Percentiles rank a stretch among this genome's conserved stretches.
These are phyloP conservation scores for Quiscalus mexicanus DNA, from an alignment of 2,113 vertebrate species.

Conservation along the genomic window DNA sequence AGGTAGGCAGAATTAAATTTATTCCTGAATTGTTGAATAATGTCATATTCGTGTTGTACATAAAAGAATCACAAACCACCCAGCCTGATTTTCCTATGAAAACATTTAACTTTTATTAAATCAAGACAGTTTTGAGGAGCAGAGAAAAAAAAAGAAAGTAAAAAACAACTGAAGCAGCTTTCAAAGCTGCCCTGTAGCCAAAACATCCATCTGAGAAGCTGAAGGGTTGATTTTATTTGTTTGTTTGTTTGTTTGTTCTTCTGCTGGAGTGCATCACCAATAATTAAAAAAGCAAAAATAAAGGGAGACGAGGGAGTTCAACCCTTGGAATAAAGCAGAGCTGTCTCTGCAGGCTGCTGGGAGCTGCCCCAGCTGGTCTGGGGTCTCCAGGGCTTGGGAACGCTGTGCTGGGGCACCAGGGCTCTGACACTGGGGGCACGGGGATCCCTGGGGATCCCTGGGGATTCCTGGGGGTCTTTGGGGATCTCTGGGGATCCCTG, in stretches of 20 bases:
- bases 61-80: conserved; percentile 56
- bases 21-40: conserved; percentile 60
- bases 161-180: conserved; percentile 15
- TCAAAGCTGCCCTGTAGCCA: conserved; percentile 53
- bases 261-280: conserved; percentile 13
- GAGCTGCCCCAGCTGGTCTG: not conserved
- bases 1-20: conserved; percentile 15
- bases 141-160: not conserved
- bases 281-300: conserved; percentile 36
- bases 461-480: accelerated
- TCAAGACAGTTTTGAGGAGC: conserved; percentile 59
- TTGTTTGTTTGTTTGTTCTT: conserved; percentile 31
- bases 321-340: not conserved
- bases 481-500: accelerated
- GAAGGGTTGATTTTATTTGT: conserved; percentile 41
- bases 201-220: conserved; percentile 39
- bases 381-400: not conserved
- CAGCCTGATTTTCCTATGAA: conserved; percentile 51
- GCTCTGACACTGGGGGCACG: accelerated
- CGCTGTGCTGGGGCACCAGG: accelerated
- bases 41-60: conserved; percentile 47
- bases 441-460: not conserved
- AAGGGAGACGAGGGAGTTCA: not conserved
- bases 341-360: not conserved
- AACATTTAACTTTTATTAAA: conserved; percentile 69